These are phyloP conservation scores for Rhinogobius similis DNA, from an alignment of 2,113 vertebrate species.

Conservation along the genomic window DNA sequence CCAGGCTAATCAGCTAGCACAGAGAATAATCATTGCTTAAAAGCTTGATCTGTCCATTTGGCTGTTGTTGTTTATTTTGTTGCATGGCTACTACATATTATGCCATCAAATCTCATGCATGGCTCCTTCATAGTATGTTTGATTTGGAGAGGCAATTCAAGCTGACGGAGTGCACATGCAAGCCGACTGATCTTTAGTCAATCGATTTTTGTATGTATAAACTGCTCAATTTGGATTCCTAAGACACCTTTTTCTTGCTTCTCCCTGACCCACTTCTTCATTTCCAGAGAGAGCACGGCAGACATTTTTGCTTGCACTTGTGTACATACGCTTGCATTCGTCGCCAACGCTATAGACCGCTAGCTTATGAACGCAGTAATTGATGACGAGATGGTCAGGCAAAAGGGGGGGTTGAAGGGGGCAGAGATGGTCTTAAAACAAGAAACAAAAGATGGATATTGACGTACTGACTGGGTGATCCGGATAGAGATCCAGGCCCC, in stretches of 20 bases:
- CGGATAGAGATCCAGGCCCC: conserved; percentile 61
- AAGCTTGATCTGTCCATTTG: conserved; percentile 58
- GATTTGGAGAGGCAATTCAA: conserved; percentile 53
- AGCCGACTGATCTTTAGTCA: conserved; percentile 70
- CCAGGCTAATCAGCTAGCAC: conserved; percentile 70
- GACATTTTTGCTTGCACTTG: conserved; percentile 40
- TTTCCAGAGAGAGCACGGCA: conserved; percentile 30
- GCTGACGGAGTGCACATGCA: conserved; percentile 58
- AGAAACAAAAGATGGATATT: conserved; percentile 68
- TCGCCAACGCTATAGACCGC: conserved; percentile 19
- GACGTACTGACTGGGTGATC: conserved; percentile 73
- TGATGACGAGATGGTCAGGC: conserved; percentile 55
- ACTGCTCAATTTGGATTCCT: conserved; percentile 66
- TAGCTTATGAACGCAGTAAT: conserved; percentile 31
- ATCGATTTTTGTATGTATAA: conserved; percentile 70
- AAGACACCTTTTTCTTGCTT: conserved; percentile 36
- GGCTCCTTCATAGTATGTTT: conserved; percentile 53
- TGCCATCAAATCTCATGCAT: conserved; percentile 50
- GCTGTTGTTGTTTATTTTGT: conserved; percentile 32
- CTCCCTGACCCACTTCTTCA: conserved; percentile 54
- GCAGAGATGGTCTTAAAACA: conserved; percentile 52
- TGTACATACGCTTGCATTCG: conserved; percentile 34
- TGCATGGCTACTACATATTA: conserved; percentile 36
- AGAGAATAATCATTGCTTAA: conserved; percentile 68
- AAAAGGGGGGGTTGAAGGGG: conserved; percentile 5